Base-by-base conservation (phyloP, 2,888 invertebrate species). In the Penaeus monodon region DNA sequence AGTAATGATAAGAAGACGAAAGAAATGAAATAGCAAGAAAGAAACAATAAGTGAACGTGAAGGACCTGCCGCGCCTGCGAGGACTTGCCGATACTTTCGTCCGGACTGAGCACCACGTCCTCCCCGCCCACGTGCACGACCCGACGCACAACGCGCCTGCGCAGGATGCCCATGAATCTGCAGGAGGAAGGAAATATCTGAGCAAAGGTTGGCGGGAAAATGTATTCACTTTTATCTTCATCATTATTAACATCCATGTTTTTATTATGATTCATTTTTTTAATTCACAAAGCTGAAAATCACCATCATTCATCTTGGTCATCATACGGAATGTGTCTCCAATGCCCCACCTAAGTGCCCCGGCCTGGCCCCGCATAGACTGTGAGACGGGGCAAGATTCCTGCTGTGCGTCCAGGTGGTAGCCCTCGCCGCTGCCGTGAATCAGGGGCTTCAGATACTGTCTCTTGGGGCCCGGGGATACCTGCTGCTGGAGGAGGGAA, bases 161-260 rank as follows among this genome's bases (percentile, higher is more conserved):
- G 76, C 27, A 87, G 78, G 78, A 87, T 87, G 24, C 66, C 83
- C 73, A 87, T 70, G 64, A 83, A 87, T 73, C 86, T 87, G 64
- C 27, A 14, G 24, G 57, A 20, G 17, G 44, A 77, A 77, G 22
- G 27, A 77, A 20, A 27, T 49, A 4, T 44, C 27, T 10, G 57
- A 44, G 24, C 57, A 27, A 38, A 22, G 33, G 7, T 38, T 33
- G 65, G 1, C 22, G n/a, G 65, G 29, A 29, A 8, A 22, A 27
- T 63, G 10, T 63, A 10, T 29, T 57, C 2, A 12, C 3, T 57
- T 17, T 10, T 57, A 20, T 4, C 57, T 57, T 57, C 57, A 57
- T 57, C 57, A 17, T 57, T 57, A 49, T 57, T 57, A 57, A 20
- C 17, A 57, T 57, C 17, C 4, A 20, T 57, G 17, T 57, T 20